A percentile compares a stretch with the other conserved stretches of the same genome.
phyloP scores from a whole-genome alignment of 2,113 vertebrate species.

The Azemiops feae region DNA sequence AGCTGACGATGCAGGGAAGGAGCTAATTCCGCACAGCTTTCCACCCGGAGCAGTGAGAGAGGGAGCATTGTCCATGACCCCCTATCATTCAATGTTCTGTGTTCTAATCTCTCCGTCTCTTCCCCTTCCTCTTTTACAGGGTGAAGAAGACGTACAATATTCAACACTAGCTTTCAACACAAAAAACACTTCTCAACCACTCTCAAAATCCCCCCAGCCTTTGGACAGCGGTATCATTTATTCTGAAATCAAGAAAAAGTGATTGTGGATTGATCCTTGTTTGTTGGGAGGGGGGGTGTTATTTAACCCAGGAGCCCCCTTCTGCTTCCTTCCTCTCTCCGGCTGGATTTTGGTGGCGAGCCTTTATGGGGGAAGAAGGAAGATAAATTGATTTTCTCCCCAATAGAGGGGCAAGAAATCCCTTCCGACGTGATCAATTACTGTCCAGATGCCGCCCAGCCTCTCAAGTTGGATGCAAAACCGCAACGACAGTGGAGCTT shows the following conservation, averaged over 20 bases:
- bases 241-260: conserved; percentile 30
- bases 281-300: no score
- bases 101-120: background rate
- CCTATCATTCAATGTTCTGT: background rate
- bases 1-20: background rate
- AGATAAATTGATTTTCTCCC: background rate
- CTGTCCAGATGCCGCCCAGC: background rate
- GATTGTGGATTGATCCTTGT: background rate
- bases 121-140: background rate
- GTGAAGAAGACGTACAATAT: conserved; percentile 33
- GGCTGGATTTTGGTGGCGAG: background rate
- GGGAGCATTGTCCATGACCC: background rate
- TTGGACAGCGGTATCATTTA: background rate
- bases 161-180: conserved; percentile 15
- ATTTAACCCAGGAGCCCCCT: background rate
- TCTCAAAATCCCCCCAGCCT: background rate
- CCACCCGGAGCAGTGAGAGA: background rate
- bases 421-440: background rate
- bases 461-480: background rate
- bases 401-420: background rate
- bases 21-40: background rate
- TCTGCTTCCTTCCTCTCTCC: background rate
- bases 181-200: background rate
- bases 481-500: background rate
- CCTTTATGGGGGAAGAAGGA: background rate